Evolutionary conservation across 2,113 vertebrate species (phyloP).

Genomic region (Strix aluco): DNA sequence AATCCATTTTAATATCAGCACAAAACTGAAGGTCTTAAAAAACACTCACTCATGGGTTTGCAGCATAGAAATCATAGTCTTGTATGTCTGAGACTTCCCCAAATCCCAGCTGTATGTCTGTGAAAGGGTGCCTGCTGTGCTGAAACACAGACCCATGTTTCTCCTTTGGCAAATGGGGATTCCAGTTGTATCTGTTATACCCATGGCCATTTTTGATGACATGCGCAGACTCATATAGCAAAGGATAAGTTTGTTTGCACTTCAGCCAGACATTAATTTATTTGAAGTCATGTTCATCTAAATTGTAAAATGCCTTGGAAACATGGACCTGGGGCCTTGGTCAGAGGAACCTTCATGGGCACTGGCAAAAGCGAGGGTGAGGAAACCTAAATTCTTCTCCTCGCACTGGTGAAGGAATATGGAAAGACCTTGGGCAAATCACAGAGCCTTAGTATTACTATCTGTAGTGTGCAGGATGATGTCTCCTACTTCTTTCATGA

Average conservation of each 20-base stretch:
- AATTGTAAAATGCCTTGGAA: not conserved
- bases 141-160: not conserved
- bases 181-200: not conserved
- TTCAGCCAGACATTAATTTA: not conserved
- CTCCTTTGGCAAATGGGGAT: not conserved
- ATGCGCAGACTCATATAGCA: accelerated
- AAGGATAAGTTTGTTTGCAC: not conserved
- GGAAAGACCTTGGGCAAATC: not conserved
- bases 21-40: not conserved
- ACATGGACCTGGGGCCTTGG: not conserved
- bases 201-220: not conserved
- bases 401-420: not conserved
- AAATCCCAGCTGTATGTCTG: not conserved
- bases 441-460: not conserved
- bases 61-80: not conserved
- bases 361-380: not conserved
- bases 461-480: not conserved
- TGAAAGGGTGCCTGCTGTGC: not conserved
- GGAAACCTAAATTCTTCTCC: not conserved
- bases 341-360: not conserved
- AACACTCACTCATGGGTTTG: accelerated
- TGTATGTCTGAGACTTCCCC: not conserved
- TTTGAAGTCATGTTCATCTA: not conserved
- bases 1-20: not conserved
- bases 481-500: not conserved